phyloP scores from a whole-genome alignment of 1,140 invertebrate genomes.

The Magallana gigas region DNA sequence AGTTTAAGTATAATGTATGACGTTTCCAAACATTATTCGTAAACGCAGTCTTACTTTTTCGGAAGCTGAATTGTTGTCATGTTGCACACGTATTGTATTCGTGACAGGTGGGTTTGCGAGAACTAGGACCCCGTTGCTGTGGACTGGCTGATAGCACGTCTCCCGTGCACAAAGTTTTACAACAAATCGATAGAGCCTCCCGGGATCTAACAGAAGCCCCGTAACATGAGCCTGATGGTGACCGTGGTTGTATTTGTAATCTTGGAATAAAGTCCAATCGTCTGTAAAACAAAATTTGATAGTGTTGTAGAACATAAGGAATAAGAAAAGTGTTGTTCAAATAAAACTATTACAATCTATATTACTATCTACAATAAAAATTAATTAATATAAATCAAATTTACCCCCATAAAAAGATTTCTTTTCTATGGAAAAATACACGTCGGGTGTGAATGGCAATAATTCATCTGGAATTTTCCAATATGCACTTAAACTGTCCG shows the following conservation, averaged over 20 bases:
- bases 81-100: constrained; percentile 45
- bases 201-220: constrained; percentile 47
- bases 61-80: neutral
- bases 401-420: neutral
- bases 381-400: no score
- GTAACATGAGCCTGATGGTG: constrained; percentile 36
- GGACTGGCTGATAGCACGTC: constrained; percentile 51
- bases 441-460: constrained; percentile 44
- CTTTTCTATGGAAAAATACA: constrained; percentile 45
- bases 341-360: no score
- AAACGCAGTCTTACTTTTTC: neutral
- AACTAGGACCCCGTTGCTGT: constrained; percentile 61
- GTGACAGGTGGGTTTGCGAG: constrained; percentile 50
- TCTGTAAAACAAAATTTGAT: neutral
- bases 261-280: constrained; percentile 53
- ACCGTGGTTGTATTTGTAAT: constrained; percentile 44
- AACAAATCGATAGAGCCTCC: constrained; percentile 49
- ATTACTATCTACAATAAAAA: no score
- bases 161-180: constrained; percentile 57
- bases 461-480: constrained; percentile 36
- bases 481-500: constrained; percentile 38
- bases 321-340: no score
- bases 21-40: no score
- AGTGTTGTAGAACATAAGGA: neutral
- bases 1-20: no score